Conservation (phyloP, 2,797 vertebrate genomes). For the Kryptolebias ocellatus region DNA sequence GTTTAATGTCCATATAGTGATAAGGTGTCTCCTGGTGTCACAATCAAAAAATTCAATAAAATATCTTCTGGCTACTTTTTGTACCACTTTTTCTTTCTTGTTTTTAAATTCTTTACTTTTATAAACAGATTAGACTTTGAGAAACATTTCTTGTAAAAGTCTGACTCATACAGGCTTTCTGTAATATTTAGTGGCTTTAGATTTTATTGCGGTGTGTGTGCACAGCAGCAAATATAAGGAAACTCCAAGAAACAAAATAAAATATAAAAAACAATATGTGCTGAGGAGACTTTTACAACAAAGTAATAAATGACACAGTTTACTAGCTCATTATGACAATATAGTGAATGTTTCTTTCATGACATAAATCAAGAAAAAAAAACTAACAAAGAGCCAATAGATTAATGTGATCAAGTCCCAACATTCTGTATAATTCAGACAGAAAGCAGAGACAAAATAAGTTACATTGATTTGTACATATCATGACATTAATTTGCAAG, state of each 20-base stretch:
- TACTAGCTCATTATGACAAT: constrained; percentile 40
- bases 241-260: not conserved
- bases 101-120: not conserved
- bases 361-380: constrained; percentile 41
- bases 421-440: constrained; percentile 42
- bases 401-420: constrained; percentile 44
- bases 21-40: no score
- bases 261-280: not conserved
- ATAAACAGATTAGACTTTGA: not conserved
- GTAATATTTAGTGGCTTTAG: not conserved
- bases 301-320: constrained; percentile 21
- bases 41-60: not conserved
- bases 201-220: not conserved
- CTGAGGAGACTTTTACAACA: not conserved
- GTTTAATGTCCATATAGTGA: no score
- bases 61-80: no score
- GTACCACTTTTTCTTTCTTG: not conserved
- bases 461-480: constrained; percentile 11
- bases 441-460: constrained; percentile 10
- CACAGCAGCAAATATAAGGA: not conserved
- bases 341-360: constrained; percentile 32
- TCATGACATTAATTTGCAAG: constrained; percentile 11
- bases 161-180: not conserved
- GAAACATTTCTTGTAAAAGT: not conserved
- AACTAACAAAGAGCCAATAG: constrained; percentile 22